Conservation (phyloP, 2,113 vertebrate genomes). For the Hoplias malabaricus region DNA sequence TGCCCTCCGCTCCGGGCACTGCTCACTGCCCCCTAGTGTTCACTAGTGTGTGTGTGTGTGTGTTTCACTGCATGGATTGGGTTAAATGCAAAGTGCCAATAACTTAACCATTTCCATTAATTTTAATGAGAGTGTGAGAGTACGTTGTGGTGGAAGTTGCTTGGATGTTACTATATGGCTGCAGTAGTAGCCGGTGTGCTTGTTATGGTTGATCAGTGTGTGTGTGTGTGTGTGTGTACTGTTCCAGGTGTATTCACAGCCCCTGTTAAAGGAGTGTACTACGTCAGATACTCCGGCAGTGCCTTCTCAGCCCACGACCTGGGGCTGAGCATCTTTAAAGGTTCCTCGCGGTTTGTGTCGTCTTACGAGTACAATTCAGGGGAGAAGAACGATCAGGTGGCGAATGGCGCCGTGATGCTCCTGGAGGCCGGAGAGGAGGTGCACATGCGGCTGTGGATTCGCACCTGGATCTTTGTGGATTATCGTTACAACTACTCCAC, state of each 20-base stretch:
- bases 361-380: slow-evolving; percentile 34
- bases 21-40: too few species aligned
- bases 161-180: too few species aligned
- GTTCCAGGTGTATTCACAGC: slow-evolving; percentile 57
- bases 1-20: too few species aligned
- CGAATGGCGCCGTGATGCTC: slow-evolving; percentile 34
- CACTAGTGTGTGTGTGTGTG: too few species aligned
- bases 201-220: too few species aligned
- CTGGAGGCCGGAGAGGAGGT: slow-evolving; percentile 29
- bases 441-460: slow-evolving; percentile 36
- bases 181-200: too few species aligned
- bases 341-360: slow-evolving; percentile 18
- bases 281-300: slow-evolving; percentile 52
- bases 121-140: too few species aligned
- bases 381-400: slow-evolving; percentile 18
- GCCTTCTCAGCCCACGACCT: slow-evolving; percentile 34
- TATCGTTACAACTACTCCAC: slow-evolving; percentile 38
- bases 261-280: slow-evolving; percentile 46
- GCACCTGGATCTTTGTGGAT: slow-evolving; percentile 35
- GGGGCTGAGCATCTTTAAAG: slow-evolving; percentile 48
- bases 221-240: not conserved
- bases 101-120: too few species aligned
- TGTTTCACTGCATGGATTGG: too few species aligned
- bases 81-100: too few species aligned
- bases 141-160: too few species aligned